A percentile compares a stretch with the other conserved stretches of the same genome.
phyloP scores from a whole-genome alignment of 2,888 invertebrate species.

The Phlogophora meticulosa region DNA sequence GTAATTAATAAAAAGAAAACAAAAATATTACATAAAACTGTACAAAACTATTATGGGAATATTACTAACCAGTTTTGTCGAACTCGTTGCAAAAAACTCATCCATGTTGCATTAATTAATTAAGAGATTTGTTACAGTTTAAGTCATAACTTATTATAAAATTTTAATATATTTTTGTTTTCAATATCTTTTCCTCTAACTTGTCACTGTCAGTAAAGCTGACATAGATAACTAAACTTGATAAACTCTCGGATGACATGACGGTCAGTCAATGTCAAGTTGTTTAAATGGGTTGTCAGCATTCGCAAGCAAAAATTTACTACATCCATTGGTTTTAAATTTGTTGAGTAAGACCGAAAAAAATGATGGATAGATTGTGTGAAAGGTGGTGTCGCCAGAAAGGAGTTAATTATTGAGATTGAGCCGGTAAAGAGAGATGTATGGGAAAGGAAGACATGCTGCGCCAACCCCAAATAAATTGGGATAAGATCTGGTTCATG shows the following conservation, averaged over 20 bases:
- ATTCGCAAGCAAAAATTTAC: background rate
- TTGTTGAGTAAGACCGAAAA: no score
- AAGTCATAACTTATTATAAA: background rate
- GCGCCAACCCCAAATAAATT: no score
- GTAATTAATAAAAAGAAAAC: no score
- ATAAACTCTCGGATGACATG: no score
- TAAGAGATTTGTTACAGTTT: background rate
- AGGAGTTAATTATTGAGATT: no score
- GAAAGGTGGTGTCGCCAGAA: no score
- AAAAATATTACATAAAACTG: no score
- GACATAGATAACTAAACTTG: no score
- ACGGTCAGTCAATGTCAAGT: background rate
- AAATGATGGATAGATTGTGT: no score
- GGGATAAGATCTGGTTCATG: no score
- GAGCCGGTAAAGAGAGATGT: no score
- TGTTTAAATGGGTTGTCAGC: conserved; percentile 2
- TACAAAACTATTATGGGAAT: background rate
- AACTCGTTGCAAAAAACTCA: conserved; percentile 41
- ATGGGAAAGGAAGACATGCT: no score
- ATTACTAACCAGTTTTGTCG: conserved; percentile 56
- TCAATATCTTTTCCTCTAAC: background rate
- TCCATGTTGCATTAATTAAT: conserved; percentile 40
- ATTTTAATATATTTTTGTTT: background rate
- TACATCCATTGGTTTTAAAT: background rate
- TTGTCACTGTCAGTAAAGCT: conserved; percentile 9